Percentiles rank a stretch among this genome's conserved stretches.
phyloP scores from a whole-genome alignment of 2,113 vertebrate species.

The Lycaon pictus region DNA sequence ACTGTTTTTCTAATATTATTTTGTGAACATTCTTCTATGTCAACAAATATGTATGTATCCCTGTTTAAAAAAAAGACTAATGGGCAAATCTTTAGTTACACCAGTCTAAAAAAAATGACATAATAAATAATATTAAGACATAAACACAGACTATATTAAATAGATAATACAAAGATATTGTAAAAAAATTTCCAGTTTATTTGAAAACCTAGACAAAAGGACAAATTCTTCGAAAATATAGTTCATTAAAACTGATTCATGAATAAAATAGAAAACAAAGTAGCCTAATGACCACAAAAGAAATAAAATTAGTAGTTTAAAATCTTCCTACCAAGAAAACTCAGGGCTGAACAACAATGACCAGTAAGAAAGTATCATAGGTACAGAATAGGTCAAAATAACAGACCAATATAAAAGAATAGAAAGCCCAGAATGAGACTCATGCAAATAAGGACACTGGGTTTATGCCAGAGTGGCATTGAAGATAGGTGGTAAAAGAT shows the following conservation, averaged over 20 bases:
- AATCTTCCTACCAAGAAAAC: background rate
- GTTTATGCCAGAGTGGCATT: background rate
- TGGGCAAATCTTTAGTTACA: background rate
- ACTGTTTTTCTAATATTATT: too few relatives aligned
- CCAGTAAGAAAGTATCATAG: background rate
- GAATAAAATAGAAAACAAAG: background rate
- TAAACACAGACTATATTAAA: background rate
- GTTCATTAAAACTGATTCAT: background rate
- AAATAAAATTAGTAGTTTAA: background rate
- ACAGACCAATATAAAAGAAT: background rate
- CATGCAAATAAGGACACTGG: background rate
- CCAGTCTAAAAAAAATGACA: background rate
- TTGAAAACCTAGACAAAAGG: background rate
- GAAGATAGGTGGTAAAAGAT: background rate
- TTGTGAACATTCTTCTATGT: too few relatives aligned
- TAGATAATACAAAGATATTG: background rate
- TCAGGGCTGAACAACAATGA: background rate
- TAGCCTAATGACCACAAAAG: background rate
- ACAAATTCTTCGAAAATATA: background rate
- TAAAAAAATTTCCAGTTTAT: background rate
- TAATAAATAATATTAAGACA: slow-evolving; percentile 8
- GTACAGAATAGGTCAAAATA: background rate
- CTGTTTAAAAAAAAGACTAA: background rate
- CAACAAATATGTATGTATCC: too few relatives aligned
- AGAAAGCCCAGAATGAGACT: background rate